Percentiles rank a stretch among this genome's conserved stretches.
phyloP scores from a whole-genome alignment of 2,113 vertebrate species.

The Cacatua alba region DNA sequence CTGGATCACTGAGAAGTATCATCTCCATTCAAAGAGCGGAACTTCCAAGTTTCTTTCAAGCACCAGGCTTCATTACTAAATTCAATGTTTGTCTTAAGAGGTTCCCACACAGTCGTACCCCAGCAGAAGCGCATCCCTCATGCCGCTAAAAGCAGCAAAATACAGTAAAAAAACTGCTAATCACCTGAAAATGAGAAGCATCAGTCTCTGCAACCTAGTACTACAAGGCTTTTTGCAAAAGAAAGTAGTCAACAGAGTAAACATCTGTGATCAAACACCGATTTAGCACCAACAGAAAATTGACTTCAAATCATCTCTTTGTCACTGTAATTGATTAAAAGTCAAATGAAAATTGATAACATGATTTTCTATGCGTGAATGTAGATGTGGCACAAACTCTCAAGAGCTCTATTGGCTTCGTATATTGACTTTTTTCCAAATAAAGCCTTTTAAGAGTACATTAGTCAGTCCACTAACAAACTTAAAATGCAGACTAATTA shows the following conservation, averaged over 20 bases:
- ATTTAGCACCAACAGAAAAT: slow-evolving; percentile 84
- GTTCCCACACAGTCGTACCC: neutral
- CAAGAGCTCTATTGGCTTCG: slow-evolving; percentile 72
- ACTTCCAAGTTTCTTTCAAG: neutral
- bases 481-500: slow-evolving; percentile 79
- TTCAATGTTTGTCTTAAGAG: slow-evolving; percentile 12
- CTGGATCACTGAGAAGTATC: neutral
- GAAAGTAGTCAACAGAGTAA: slow-evolving; percentile 68
- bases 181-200: slow-evolving; percentile 45
- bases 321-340: slow-evolving; percentile 92
- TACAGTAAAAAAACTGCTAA: slow-evolving; percentile 7
- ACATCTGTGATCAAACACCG: slow-evolving; percentile 77
- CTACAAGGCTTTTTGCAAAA: slow-evolving; percentile 51
- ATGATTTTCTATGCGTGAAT: slow-evolving; percentile 79
- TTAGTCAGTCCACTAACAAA: slow-evolving; percentile 80
- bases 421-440: slow-evolving; percentile 79
- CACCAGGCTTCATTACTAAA: neutral
- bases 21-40: neutral
- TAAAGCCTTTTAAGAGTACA: slow-evolving; percentile 81
- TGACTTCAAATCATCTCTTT: slow-evolving; percentile 94
- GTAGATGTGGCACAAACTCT: slow-evolving; percentile 68
- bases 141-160: slow-evolving; percentile 23
- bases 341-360: slow-evolving; percentile 96
- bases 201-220: slow-evolving; percentile 25
- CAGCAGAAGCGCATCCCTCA: neutral